Evolutionary conservation across 1,140 invertebrate species (phyloP), one percentile per base, ranked within the genome.

Genomic region (Papilio machaon): DNA sequence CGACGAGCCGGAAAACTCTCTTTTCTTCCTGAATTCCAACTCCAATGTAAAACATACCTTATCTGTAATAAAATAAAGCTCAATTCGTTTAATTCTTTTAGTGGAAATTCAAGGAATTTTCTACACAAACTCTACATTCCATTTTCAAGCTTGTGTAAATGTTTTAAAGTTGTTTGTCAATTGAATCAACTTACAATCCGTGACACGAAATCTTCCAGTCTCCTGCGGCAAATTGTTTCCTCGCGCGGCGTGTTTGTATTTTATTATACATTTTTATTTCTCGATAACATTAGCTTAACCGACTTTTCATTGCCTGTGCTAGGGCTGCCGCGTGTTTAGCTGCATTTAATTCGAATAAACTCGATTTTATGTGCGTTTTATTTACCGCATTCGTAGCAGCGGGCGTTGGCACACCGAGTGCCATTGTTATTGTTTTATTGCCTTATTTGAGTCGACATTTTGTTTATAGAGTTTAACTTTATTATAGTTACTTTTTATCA

Each of bases 221-320:
- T 94, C 91, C 88, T 86, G 92, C 92, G 93, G 93, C 91, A 94
- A 94, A 94, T 94, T 94, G 92, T 94, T 94, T 94, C 92, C 93
- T 93, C 92, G 90, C 91, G 91, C 91, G 87, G 90, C 89, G 90
- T 94, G 92, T 94, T 94, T 93, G 91, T 94, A 94, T 94, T 94
- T 94, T 94, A 94, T 94, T 94, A 94, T 94, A 94, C 93, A 94
- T 94, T 94, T 94, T 94, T 94, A 94, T 94, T 94, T 91, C 92
- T 90, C 93, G 93, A 94, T 94, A 94, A 94, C 93, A 94, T 94
- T 94, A 94, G 93, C 93, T 94, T 94, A 94, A 94, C 93, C 92
- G 93, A 94, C 92, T 94, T 94, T 94, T 94, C 93, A 94, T 94
- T 94, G 93, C 92, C 90, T 91, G 54, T 76, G 83, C 85, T 92